These are phyloP conservation scores for Brachionus manjavacas DNA, from an alignment of 1,140 invertebrate species.

Conservation along the genomic window DNA sequence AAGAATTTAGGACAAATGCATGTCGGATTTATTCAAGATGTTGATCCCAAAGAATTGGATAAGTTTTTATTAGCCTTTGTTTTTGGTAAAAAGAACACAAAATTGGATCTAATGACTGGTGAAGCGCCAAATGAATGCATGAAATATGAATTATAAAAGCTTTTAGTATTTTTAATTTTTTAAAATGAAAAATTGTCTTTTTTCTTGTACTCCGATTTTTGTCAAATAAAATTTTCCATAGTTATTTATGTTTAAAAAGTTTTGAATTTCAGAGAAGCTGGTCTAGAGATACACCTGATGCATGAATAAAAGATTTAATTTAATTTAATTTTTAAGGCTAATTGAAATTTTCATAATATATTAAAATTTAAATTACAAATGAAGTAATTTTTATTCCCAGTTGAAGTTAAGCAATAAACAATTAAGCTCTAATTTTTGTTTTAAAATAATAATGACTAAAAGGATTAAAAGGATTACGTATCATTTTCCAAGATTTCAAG, in stretches of 20 bases:
- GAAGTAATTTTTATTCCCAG: background rate
- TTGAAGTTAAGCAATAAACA: no score
- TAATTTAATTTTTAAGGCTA: background rate
- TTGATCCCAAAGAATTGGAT: background rate
- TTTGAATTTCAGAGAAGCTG: no score
- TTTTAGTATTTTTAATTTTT: background rate
- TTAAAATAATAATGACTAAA: no score
- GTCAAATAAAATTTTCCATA: background rate
- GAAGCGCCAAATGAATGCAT: background rate
- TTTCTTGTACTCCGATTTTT: background rate
- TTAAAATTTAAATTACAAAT: background rate
- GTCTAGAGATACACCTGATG: no score
- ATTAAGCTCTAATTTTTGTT: no score
- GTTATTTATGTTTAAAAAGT: no score
- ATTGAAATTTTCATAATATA: background rate
- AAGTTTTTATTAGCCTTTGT: slow-evolving; percentile 10
- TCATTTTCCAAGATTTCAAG: no score
- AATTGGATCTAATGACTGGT: no score
- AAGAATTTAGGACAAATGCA: background rate
- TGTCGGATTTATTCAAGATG: background rate
- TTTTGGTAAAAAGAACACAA: background rate
- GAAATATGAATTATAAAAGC: background rate
- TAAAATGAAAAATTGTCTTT: background rate
- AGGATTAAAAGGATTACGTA: no score
- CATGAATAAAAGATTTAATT: no score